Conservation (phyloP, 2,113 vertebrate genomes). For the Zosterops hypoxanthus region DNA sequence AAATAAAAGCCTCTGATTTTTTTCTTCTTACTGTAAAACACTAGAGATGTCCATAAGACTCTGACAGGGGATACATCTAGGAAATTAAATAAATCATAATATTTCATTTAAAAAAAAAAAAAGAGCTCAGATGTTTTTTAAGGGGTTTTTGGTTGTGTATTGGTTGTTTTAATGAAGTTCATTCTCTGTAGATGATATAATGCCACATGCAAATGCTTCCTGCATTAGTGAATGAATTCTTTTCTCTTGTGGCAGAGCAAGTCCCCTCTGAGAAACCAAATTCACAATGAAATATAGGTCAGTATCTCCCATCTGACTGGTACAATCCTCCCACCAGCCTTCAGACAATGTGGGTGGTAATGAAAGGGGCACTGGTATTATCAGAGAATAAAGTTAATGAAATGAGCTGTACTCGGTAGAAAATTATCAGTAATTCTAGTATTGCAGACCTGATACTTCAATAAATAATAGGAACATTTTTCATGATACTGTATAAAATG, state of each 20-base stretch:
- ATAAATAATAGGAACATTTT: neutral
- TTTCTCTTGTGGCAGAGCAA: neutral
- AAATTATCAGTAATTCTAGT: neutral
- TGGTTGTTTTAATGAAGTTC: neutral
- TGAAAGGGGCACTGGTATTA: neutral
- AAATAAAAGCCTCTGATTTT: constrained; percentile 15
- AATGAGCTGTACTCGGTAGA: neutral
- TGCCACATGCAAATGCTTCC: constrained; percentile 35
- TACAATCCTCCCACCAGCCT: neutral
- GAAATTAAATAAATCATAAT: constrained; percentile 49
- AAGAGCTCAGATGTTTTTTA: neutral
- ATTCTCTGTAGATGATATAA: constrained; percentile 7
- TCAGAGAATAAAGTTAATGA: neutral
- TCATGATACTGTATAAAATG: neutral
- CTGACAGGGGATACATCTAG: neutral
- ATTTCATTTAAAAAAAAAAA: neutral
- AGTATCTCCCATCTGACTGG: neutral
- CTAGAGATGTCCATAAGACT: neutral
- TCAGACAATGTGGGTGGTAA: neutral
- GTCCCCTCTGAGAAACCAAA: neutral
- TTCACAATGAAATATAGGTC: constrained; percentile 2
- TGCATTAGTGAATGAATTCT: constrained; percentile 28
- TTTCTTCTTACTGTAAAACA: constrained; percentile 25
- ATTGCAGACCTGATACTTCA: neutral
- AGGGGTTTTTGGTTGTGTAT: neutral